Evolutionary conservation across 2,888 invertebrate species (phyloP), one percentile per base, ranked within the genome.

Genomic region (Syritta pipiens): DNA sequence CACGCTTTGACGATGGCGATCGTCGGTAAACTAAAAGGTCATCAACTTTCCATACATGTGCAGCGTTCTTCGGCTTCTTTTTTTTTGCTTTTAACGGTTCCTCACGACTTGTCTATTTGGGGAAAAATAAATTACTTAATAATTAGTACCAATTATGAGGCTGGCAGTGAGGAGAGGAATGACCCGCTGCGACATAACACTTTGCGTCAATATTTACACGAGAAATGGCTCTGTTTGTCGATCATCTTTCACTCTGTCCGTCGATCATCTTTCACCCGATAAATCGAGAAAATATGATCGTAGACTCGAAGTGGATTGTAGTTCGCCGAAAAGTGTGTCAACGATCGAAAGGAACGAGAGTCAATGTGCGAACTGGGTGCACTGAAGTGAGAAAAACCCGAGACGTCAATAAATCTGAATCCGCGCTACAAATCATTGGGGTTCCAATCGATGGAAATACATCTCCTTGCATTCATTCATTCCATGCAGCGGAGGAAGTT

Each of bases 241-340:
- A n/a, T 28, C 30, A 30, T 26, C n/a, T 46, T 48, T 28, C 28
- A 6, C 2, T 19, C 3, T 2, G 20, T 14, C 14, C 22, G 22
- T 10, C 30, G 17, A 42, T 57, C 53, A 28, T 28, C 26, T 55
- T 7, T 42, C 6, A 17, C 26, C 24, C 20, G 14, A 1, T 9
- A 10, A 44, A 7, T 48, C 9, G 24, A 14, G 7, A 19, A 19
- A 26, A 37, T 20, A 28, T 9, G 9, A 40, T 9, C 20, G 7
- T 10, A 37, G 19, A 49, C 30, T 22, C 12, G 28, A n/a, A 26
- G n/a, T 1, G 28, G n/a, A 26, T 37, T 30, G 17, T 2, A 7
- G 14, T 24, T n/a, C 4, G 1, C 4, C n/a, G 1, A 49, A 57
- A 76, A 62, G 62, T 62, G 49, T 68, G 68, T 53, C 75, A 63